Evolutionary conservation across 2,113 vertebrate species (phyloP), one percentile per base, ranked within the genome.

Genomic region (Corythornis madagascariensis): DNA sequence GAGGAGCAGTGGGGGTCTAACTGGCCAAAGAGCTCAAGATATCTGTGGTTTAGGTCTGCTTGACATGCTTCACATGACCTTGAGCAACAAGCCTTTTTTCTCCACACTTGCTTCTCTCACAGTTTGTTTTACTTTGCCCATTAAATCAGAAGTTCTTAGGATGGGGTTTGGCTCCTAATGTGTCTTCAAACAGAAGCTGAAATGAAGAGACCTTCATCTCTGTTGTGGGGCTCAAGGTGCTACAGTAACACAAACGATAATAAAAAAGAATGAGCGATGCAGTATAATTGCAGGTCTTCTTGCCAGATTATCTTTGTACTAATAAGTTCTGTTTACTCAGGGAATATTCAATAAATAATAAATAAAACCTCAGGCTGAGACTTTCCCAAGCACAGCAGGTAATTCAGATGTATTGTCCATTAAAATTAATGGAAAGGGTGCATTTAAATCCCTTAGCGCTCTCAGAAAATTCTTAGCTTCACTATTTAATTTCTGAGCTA

Each of bases 331-430:
- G 82, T 95, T 96, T 96, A 91, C 89, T 92, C 76, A 83, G 87
- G 65, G 50, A 96, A 74, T 91, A 89, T 67, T 81, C 94, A 94
- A 96, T 96, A 96, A 95, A 96, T 96, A 95, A 94, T 92, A 91
- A 94, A 96, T 92, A 94, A 91, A 95, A 93, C 64, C 64, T 63
- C 60, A 88, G 74, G 61, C 85, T 86, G 75, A 89, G 71, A 77
- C 82, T 95, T 78, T 71, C 65, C 72, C 79, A 78, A 75, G 79
- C 87, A 78, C 48, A 88, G 82, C 83, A 92, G 79, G 89, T 94
- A 93, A 88, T 91, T 95, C 73, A 88, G 83, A 88, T 87, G 70
- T 19, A 57, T 78, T 2, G 40, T 65, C 79, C 89, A 90, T 88
- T 92, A 91, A 93, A 95, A 95, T 92, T 92, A 93, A 95, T 94